These are phyloP conservation scores for Chymomyza caudatula DNA, from an alignment of 2,888 invertebrate genomes.

Conservation along the genomic window DNA sequence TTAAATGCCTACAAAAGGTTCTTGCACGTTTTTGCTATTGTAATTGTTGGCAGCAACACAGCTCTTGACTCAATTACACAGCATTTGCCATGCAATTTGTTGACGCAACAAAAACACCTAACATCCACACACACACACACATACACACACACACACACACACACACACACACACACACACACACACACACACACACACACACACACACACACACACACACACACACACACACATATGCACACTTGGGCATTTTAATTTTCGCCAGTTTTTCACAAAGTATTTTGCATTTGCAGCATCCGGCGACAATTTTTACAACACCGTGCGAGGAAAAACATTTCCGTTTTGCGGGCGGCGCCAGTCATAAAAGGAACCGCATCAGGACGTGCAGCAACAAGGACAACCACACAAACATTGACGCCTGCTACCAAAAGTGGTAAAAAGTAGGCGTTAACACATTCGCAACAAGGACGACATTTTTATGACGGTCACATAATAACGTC, in stretches of 20 bases:
- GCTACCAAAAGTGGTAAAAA: background rate
- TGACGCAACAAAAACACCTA: background rate
- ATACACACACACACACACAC: background rate
- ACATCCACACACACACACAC: background rate
- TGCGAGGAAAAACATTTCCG: conserved; percentile 44
- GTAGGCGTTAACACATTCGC: conserved; percentile 7
- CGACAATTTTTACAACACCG: conserved; percentile 46
- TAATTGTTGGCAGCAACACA: background rate
- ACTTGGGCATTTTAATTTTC: conserved; percentile 52
- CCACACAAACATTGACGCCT: too few species aligned
- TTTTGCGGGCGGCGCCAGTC: conserved; percentile 24
- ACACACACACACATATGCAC: background rate
- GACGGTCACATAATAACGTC: conserved; percentile 64
- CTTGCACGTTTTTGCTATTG: conserved; percentile 20
- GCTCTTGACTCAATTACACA: conserved; percentile 59
- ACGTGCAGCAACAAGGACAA: conserved; percentile 1
- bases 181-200: background rate
- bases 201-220: background rate
- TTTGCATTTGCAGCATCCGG: conserved; percentile 72
- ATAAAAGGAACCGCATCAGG: conserved; percentile 33
- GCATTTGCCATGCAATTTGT: conserved; percentile 62
- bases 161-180: background rate
- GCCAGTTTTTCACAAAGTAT: conserved; percentile 38
- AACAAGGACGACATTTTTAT: conserved; percentile 51
- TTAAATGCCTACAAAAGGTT: background rate